phyloP scores from a whole-genome alignment of 2,888 invertebrate genomes.

The Cephus nigrinus region DNA sequence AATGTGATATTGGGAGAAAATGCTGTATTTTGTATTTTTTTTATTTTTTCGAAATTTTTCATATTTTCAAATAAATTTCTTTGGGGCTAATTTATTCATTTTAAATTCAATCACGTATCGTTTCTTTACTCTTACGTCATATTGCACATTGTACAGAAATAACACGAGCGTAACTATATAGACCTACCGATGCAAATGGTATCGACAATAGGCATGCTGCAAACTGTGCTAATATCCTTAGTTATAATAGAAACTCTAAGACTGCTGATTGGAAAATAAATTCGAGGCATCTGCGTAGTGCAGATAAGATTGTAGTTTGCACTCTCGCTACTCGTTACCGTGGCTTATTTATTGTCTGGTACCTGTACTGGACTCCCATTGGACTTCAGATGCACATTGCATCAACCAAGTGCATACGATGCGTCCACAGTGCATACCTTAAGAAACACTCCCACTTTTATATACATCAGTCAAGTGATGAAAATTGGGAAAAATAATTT shows the following conservation, averaged over 20 bases:
- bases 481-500: no score
- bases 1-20: neutral
- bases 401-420: neutral
- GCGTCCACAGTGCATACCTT: neutral
- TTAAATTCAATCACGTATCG: neutral
- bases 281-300: slow-evolving; percentile 42
- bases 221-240: neutral
- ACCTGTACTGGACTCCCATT: slow-evolving; percentile 13
- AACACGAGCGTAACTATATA: neutral
- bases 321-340: slow-evolving; percentile 31
- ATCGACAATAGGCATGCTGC: slow-evolving; percentile 12
- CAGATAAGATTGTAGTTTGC: slow-evolving; percentile 43
- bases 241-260: slow-evolving; percentile 31
- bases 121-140: neutral
- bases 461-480: neutral
- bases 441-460: neutral
- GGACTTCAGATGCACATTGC: neutral
- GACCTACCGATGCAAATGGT: neutral
- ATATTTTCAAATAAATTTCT: neutral
- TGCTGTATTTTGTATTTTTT: no score
- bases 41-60: neutral
- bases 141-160: neutral
- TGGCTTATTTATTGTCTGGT: slow-evolving; percentile 41
- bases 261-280: slow-evolving; percentile 44
- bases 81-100: neutral